Conservation (phyloP, 2,113 vertebrate species). For the Puffinus mauretanicus region DNA sequence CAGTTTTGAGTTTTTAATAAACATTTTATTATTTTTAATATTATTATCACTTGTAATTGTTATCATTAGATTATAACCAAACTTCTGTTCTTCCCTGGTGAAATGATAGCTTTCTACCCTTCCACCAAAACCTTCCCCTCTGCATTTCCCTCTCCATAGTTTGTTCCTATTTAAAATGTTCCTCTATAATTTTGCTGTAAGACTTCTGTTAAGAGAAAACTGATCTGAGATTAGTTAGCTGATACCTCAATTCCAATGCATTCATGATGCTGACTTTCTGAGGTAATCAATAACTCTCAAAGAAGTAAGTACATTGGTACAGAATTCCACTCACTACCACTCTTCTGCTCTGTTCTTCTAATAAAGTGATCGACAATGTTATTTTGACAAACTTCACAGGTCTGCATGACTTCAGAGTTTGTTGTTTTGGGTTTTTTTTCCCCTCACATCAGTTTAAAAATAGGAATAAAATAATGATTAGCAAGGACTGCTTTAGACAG, state of each 20-base stretch:
- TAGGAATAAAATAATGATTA: constrained; percentile 59
- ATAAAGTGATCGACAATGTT: not conserved
- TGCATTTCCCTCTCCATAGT: not conserved
- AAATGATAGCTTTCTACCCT: not conserved
- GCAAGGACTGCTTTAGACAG: constrained; percentile 47
- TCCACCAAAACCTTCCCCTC: not conserved
- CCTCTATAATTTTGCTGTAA: not conserved
- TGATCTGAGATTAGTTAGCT: not conserved
- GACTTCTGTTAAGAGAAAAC: not conserved
- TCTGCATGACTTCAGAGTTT: not conserved
- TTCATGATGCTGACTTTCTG: not conserved
- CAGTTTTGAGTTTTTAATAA: not conserved
- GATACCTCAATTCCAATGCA: not conserved
- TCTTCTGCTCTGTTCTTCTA: not conserved
- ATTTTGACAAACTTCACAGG: not conserved
- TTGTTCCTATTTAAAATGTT: not conserved
- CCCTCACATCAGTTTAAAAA: constrained; percentile 46
- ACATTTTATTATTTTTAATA: not conserved
- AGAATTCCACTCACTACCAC: not conserved
- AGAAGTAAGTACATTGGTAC: not conserved
- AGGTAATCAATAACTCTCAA: not conserved
- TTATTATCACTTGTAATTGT: not conserved
- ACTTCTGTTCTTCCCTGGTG: not conserved
- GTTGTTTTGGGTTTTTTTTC: not conserved
- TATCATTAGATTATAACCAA: not conserved